Percentiles rank a stretch among this genome's conserved stretches.
phyloP scores from a whole-genome alignment of 2,888 invertebrate species.

The Tortricodes alternella region DNA sequence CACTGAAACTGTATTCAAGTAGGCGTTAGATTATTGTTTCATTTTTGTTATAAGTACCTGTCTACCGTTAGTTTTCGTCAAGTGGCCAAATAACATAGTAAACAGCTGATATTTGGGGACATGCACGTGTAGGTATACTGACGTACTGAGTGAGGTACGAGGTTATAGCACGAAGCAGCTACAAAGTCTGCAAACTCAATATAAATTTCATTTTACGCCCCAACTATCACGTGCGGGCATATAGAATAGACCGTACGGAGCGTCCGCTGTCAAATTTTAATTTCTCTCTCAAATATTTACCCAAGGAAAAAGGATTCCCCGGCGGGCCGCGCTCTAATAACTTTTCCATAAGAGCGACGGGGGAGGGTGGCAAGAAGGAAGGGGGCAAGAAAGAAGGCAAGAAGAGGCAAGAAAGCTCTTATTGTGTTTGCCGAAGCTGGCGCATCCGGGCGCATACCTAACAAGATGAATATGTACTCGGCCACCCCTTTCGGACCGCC shows the following conservation, averaged over 20 bases:
- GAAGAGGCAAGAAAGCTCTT: conserved; percentile 69
- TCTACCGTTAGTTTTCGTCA: no score
- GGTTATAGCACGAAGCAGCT: conserved; percentile 48
- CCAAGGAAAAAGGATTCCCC: conserved; percentile 82
- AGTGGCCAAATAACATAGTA: no score
- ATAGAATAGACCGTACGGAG: conserved; percentile 73
- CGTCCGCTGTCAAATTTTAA: conserved; percentile 83
- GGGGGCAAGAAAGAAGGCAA: conserved; percentile 39
- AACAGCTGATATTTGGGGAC: background rate
- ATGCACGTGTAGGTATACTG: conserved; percentile 18
- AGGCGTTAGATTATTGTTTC: no score
- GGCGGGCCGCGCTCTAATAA: conserved; percentile 81
- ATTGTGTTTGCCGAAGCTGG: conserved; percentile 82
- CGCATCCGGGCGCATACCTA: conserved; percentile 82
- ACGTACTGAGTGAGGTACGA: conserved; percentile 23
- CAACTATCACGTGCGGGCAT: conserved; percentile 77
- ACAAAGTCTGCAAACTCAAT: conserved; percentile 74
- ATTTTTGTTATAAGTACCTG: no score
- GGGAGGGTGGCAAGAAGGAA: conserved; percentile 41
- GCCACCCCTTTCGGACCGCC: conserved; percentile 71
- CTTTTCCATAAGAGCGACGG: conserved; percentile 78
- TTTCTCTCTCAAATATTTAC: conserved; percentile 83
- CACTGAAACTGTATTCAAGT: no score
- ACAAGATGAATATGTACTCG: conserved; percentile 81
- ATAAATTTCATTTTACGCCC: conserved; percentile 81